Percentiles rank a stretch among this genome's conserved stretches.
These are phyloP conservation scores for Podiceps cristatus DNA, from an alignment of 2,113 vertebrate genomes.

Conservation along the genomic window DNA sequence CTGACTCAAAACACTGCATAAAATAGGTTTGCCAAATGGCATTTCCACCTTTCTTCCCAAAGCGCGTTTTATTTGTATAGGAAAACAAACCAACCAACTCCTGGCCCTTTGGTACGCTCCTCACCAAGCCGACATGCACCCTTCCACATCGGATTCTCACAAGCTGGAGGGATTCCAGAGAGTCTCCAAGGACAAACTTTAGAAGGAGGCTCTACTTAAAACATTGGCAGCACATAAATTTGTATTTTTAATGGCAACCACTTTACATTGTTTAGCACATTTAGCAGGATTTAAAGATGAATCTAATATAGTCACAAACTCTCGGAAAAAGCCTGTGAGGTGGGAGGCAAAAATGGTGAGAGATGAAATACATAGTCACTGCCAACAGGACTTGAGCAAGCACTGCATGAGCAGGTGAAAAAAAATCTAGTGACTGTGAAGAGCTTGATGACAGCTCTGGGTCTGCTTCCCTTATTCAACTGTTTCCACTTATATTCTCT, in stretches of 20 bases:
- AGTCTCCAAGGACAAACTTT: background rate
- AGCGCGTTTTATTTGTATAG: background rate
- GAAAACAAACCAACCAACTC: background rate
- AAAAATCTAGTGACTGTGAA: constrained; percentile 72
- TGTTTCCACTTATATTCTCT: constrained; percentile 74
- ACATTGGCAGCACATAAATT: constrained; percentile 22
- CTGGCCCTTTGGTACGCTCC: background rate
- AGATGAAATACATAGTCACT: constrained; percentile 54
- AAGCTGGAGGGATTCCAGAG: background rate
- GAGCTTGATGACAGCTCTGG: constrained; percentile 68
- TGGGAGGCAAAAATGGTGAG: background rate
- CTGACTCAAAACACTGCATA: background rate
- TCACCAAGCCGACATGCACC: background rate
- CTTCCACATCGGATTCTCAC: background rate
- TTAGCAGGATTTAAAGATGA: constrained; percentile 36
- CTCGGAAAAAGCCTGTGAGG: background rate
- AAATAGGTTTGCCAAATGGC: background rate
- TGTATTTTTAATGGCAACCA: constrained; percentile 33
- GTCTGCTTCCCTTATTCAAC: constrained; percentile 54
- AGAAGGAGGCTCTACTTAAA: background rate
- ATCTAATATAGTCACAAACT: constrained; percentile 1
- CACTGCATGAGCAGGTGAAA: constrained; percentile 50
- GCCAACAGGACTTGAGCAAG: constrained; percentile 36
- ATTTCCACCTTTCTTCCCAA: background rate
- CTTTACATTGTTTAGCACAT: constrained; percentile 55